Percentiles rank a stretch among this genome's conserved stretches.
Conservation (phyloP, 1,140 invertebrate species). For the Trachymyrmex cornetzi region DNA sequence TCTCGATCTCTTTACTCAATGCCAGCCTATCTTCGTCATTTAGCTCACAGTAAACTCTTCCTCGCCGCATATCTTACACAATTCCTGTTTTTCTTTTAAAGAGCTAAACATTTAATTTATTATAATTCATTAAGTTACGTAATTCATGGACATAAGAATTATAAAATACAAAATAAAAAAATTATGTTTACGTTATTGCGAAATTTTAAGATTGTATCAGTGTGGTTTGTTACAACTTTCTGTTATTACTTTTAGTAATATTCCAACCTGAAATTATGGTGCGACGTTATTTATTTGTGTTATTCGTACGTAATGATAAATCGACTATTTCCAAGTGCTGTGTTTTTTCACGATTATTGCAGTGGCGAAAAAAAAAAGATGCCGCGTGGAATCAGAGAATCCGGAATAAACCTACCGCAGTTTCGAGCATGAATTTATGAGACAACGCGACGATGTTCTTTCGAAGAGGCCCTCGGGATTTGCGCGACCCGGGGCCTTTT, state of each 20-base stretch:
- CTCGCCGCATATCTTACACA: no score
- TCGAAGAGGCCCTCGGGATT: slow-evolving; percentile 34
- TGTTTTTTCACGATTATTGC: slow-evolving; percentile 4
- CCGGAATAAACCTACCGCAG: slow-evolving; percentile 58
- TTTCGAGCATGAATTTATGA: slow-evolving; percentile 58
- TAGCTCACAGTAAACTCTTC: no score
- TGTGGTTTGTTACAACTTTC: not conserved
- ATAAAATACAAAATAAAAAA: not conserved
- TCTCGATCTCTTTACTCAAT: no score
- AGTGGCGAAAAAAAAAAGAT: not conserved
- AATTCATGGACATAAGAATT: no score
- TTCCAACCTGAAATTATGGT: not conserved
- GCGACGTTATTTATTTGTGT: not conserved
- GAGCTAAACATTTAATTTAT: not conserved
- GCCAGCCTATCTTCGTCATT: no score
- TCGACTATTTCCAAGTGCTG: not conserved
- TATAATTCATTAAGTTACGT: not conserved
- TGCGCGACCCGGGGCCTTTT: slow-evolving; percentile 44
- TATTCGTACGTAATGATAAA: slow-evolving; percentile 36
- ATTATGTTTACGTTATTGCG: not conserved
- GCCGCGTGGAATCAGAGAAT: not conserved
- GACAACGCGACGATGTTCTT: slow-evolving; percentile 54
- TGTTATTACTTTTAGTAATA: not conserved
- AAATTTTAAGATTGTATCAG: slow-evolving; percentile 1
- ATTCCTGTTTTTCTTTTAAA: not conserved